These are phyloP conservation scores for Periophthalmus magnuspinnatus DNA, from an alignment of 2,797 vertebrate genomes.

Conservation along the genomic window DNA sequence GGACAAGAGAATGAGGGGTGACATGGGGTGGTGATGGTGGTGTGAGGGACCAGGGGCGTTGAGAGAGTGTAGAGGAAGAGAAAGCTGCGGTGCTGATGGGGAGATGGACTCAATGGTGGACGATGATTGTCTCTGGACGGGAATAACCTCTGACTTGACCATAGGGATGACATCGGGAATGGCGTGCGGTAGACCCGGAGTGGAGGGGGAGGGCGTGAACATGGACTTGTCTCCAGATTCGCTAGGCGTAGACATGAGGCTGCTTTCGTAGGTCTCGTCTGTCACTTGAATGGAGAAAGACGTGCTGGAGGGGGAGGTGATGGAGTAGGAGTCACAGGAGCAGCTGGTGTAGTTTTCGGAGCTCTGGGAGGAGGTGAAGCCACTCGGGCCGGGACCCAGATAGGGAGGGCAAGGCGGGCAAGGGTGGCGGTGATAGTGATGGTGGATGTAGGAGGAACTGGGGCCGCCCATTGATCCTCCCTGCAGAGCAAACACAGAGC, in stretches of 20 bases:
- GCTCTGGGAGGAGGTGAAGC: constrained; percentile 78
- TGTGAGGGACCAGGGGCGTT: constrained; percentile 33
- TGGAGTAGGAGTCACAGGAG: constrained; percentile 85
- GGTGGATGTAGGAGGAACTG: constrained; percentile 56
- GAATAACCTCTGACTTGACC: constrained; percentile 48
- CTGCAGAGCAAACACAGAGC: constrained; percentile 76
- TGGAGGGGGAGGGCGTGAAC: constrained; percentile 22
- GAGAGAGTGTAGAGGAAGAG: constrained; percentile 50
- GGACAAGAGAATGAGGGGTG: constrained; percentile 60
- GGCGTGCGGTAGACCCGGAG: constrained; percentile 23
- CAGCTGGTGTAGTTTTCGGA: constrained; percentile 84
- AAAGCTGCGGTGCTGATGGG: constrained; percentile 29
- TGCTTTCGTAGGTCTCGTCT: constrained; percentile 77
- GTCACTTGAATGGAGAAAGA: constrained; percentile 82
- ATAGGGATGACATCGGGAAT: constrained; percentile 56
- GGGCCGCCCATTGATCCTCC: constrained; percentile 61
- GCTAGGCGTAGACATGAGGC: constrained; percentile 75
- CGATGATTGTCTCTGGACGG: constrained; percentile 41
- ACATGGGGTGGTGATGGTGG: constrained; percentile 49
- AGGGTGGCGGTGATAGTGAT: constrained; percentile 60
- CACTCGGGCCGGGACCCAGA: constrained; percentile 61
- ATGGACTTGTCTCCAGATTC: constrained; percentile 38
- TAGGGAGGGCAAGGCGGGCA: constrained; percentile 72
- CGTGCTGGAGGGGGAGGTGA: constrained; percentile 81
- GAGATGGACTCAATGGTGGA: constrained; percentile 29